Conservation (phyloP, 2,113 vertebrate genomes). For the Psophia crepitans region DNA sequence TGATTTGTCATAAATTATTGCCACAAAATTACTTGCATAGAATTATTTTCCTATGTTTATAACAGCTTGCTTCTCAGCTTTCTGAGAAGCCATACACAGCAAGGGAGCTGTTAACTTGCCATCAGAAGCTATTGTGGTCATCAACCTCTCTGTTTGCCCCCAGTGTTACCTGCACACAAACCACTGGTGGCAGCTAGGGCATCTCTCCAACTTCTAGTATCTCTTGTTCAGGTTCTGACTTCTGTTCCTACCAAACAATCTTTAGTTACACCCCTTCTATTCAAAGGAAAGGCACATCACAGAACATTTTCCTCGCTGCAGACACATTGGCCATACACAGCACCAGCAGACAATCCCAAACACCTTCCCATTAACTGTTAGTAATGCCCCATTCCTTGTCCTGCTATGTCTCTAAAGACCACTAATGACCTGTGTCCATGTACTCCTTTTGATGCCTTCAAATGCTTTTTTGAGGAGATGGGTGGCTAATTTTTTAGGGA, state of each 20-base stretch:
- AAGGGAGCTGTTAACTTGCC: not conserved
- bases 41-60: not conserved
- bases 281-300: not conserved
- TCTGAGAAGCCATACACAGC: not conserved
- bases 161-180: not conserved
- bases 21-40: not conserved
- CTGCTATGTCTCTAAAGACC: not conserved
- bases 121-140: not conserved
- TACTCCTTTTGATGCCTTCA: not conserved
- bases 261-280: not conserved
- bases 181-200: too few relatives aligned
- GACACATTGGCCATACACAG: not conserved
- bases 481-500: not conserved
- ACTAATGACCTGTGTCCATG: not conserved
- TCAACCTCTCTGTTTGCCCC: not conserved
- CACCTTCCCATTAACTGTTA: not conserved
- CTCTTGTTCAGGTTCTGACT: not conserved
- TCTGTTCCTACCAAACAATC: not conserved
- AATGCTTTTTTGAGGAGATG: accelerated
- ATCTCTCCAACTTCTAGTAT: not conserved
- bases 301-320: not conserved
- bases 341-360: not conserved
- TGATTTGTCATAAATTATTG: not conserved
- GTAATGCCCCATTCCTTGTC: not conserved
- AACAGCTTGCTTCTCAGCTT: not conserved